Conservation (phyloP, 1,140 invertebrate genomes). For the Procambarus virginalis region DNA sequence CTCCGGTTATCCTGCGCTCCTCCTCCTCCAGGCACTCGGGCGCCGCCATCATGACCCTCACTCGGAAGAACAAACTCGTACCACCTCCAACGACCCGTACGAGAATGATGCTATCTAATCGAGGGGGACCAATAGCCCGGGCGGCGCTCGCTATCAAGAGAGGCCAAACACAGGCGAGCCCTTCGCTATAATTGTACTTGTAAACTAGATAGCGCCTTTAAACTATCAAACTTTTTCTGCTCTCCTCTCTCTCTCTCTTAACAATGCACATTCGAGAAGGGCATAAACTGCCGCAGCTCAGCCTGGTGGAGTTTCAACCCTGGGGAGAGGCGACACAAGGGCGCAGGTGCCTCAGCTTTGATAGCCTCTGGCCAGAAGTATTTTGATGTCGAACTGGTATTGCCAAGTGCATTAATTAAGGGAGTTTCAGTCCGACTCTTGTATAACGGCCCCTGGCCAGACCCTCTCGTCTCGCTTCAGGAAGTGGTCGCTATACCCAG, state of each 20-base stretch:
- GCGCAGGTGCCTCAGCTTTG: not conserved
- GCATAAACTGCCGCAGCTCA: not conserved
- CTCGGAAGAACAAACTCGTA: constrained; percentile 59
- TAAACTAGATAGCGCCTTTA: constrained; percentile 64
- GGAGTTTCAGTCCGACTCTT: constrained; percentile 45
- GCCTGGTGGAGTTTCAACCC: not conserved
- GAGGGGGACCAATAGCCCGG: constrained; percentile 54
- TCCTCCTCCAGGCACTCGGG: too few species aligned
- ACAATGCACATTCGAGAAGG: constrained; percentile 55
- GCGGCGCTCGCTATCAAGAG: constrained; percentile 51
- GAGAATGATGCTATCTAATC: constrained; percentile 62
- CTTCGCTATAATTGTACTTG: constrained; percentile 62
- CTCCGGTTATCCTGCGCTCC: too few species aligned
- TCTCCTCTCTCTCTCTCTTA: constrained; percentile 26
- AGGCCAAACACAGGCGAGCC: constrained; percentile 31
- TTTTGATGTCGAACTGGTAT: constrained; percentile 43
- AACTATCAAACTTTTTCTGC: constrained; percentile 64
- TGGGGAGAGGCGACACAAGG: not conserved
- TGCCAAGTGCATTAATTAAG: constrained; percentile 57
- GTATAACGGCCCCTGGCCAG: not conserved
- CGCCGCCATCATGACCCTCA: constrained; percentile 38
- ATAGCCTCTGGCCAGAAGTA: not conserved
- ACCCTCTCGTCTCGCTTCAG: constrained; percentile 13
- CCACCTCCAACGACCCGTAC: constrained; percentile 51
- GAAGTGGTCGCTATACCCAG: not conserved